Conservation (phyloP, 2,797 vertebrate genomes). For the Xenops minutus region DNA sequence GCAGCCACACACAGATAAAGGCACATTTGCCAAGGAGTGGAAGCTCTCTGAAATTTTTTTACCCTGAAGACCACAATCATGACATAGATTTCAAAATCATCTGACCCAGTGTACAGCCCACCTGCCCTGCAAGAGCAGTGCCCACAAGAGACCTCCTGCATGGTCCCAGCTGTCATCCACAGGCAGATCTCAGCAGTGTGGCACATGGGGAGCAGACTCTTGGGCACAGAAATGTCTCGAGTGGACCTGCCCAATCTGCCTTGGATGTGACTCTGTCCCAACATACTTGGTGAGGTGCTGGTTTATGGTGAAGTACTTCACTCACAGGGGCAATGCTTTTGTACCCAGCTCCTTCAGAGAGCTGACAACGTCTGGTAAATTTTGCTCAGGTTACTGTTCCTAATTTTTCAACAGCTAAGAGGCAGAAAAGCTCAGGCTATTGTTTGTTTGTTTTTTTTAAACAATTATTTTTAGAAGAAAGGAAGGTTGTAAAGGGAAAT, state of each 20-base stretch:
- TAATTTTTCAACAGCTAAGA: background rate
- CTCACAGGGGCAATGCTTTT: background rate
- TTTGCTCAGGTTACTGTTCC: background rate
- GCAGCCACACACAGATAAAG: background rate
- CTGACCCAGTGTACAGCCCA: background rate
- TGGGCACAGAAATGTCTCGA: background rate
- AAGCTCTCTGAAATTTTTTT: background rate
- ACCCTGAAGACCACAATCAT: background rate
- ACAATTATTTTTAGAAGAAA: background rate
- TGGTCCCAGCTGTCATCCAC: background rate
- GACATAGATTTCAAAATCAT: background rate
- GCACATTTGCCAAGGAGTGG: background rate
- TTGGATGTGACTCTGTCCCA: background rate
- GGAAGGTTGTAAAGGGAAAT: background rate
- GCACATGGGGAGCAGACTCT: background rate
- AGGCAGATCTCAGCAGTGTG: background rate
- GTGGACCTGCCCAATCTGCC: background rate
- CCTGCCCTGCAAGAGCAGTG: background rate
- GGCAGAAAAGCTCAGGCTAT: background rate
- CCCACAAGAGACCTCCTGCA: background rate
- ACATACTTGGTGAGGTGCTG: background rate
- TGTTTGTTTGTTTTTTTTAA: background rate
- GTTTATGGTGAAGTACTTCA: background rate
- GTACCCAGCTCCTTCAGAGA: background rate
- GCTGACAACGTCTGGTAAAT: background rate